Base-by-base conservation (phyloP, 2,113 vertebrate species). In the Dinomys branickii region DNA sequence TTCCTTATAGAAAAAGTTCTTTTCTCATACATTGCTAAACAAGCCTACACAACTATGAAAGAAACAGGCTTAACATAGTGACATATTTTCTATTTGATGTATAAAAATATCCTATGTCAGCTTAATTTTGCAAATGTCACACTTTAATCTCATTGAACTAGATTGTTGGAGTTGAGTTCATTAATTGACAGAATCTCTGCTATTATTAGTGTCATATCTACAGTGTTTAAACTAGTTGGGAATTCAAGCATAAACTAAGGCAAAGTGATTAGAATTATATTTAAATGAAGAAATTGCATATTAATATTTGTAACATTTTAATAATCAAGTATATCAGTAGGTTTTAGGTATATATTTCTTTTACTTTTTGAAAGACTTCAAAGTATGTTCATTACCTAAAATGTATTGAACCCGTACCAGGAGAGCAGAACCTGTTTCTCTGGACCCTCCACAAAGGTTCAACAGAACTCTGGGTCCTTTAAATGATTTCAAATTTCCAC, bases 191-290 rank as follows among this genome's bases (percentile, higher is more conserved):
- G 91, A 88, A 11, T 52, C 30, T 80, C 67, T 61, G 69, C 84
- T 41, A 96, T 83, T 95, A 87, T 44, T 38, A 63, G 26, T 77
- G 17, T 52, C 28, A 71, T 28, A 33, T 20, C 61, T 94, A 85
- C 59, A 88, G 88, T 58, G 16, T 69, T 54, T 67, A 56, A 83
- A 56, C 10, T 94, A 50, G 8, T 58, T 80, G 63, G n/a, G 35
- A 77, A 81, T 93, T 5, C 44, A 89, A 96, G 88, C 22, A 85
- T 87, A 71, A 83, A 83, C 61, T 83, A 73, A 93, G 73, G 20
- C 67, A 91, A 90, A n/a, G 58, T 33, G 1, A 7, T 71, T 38
- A 82, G 71, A 87, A 30, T 67, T 86, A 77, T 14, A 86, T 35
- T 80, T 88, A 85, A 85, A 35, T 84, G 95, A 59, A 80, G 10